Evolutionary conservation across 2,888 invertebrate species (phyloP).

Genomic region (Dascillus cervinus): DNA sequence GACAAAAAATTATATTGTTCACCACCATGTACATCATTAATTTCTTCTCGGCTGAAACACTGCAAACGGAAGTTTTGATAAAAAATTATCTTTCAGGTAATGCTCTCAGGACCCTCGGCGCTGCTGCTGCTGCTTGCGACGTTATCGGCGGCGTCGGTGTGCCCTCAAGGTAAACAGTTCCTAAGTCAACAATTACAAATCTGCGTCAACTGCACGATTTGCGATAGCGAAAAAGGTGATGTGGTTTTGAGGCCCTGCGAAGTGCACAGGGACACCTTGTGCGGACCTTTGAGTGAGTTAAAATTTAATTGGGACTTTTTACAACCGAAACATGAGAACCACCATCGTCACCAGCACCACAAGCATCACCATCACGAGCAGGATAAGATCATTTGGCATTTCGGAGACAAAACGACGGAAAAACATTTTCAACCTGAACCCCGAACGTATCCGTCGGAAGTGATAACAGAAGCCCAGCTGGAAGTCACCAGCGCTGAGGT

Average conservation of each 20-base stretch:
- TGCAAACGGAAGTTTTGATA: too few relatives aligned
- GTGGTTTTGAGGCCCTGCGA: constrained; percentile 68
- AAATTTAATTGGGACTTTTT: constrained; percentile 17
- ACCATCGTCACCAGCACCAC: constrained; percentile 25
- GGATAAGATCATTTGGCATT: constrained; percentile 8
- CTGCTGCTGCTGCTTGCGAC: constrained; percentile 23
- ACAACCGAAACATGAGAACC: constrained; percentile 12
- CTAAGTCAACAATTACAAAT: constrained; percentile 58
- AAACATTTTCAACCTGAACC: constrained; percentile 41
- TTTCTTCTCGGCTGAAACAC: background rate
- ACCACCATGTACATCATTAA: background rate
- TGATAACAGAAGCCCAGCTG: constrained; percentile 12
- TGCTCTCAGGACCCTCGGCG: constrained; percentile 30
- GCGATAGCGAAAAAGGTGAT: constrained; percentile 46
- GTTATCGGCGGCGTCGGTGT: constrained; percentile 27
- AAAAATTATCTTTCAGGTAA: constrained; percentile 35
- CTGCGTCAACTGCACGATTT: constrained; percentile 65
- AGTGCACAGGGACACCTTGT: constrained; percentile 65
- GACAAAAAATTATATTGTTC: background rate
- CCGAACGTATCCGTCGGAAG: constrained; percentile 22
- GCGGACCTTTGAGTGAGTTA: constrained; percentile 60
- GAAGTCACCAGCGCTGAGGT: constrained; percentile 34
- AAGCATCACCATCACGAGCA: constrained; percentile 21
- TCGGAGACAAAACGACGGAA: constrained; percentile 7
- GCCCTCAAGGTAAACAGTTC: constrained; percentile 53